A percentile compares a stretch with the other conserved stretches of the same genome.
These are phyloP conservation scores for Thalassarche chlororhynchos DNA, from an alignment of 2,113 vertebrate species.

Conservation along the genomic window DNA sequence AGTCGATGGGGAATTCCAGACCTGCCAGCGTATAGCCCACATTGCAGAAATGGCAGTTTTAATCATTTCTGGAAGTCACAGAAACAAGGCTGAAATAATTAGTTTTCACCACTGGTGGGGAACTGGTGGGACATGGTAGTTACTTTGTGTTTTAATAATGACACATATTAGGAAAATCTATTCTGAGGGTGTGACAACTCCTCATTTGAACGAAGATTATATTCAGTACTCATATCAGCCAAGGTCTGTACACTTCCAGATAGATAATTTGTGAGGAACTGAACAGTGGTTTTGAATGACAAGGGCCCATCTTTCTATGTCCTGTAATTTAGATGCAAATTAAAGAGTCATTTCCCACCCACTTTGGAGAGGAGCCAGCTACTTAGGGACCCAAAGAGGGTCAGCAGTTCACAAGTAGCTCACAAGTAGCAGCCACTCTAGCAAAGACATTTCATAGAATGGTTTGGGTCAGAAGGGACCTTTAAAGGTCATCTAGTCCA, in stretches of 20 bases:
- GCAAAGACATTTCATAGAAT: neutral
- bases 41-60: neutral
- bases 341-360: neutral
- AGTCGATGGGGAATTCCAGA: neutral
- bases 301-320: neutral
- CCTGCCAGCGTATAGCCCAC: neutral
- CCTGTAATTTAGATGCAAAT: neutral
- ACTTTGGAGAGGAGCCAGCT: neutral
- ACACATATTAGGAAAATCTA: neutral
- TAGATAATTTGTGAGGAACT: neutral
- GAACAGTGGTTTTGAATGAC: neutral
- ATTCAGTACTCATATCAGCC: neutral
- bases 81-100: neutral
- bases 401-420: neutral
- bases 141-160: neutral
- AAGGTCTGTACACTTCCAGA: neutral
- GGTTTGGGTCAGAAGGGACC: neutral
- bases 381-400: neutral
- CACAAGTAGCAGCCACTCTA: neutral
- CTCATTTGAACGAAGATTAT: neutral
- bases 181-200: neutral
- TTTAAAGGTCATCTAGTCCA: neutral
- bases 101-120: neutral
- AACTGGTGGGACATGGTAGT: neutral
- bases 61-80: neutral